These are phyloP conservation scores for Tapirus indicus DNA, from an alignment of 2,797 vertebrate genomes.

Conservation along the genomic window DNA sequence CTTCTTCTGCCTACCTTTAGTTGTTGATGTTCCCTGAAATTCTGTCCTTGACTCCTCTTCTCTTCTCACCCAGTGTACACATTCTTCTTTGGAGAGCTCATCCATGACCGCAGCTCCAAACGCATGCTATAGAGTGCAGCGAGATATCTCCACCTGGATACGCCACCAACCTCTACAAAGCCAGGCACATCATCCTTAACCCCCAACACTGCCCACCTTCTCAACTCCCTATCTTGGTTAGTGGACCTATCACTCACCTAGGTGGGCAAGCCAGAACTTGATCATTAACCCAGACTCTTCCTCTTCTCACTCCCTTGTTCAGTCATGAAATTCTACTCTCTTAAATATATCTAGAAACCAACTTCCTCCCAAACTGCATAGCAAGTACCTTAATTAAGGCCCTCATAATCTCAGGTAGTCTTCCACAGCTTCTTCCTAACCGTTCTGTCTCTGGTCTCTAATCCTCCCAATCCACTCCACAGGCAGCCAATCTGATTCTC, in stretches of 20 bases:
- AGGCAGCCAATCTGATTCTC: not conserved
- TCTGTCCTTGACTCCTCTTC: not conserved
- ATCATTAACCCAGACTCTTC: not conserved
- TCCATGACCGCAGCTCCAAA: not conserved
- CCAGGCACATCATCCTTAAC: not conserved
- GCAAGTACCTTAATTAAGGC: not conserved
- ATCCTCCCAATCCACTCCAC: not conserved
- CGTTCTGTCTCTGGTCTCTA: not conserved
- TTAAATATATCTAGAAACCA: not conserved
- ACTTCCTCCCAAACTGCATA: not conserved
- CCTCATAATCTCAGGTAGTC: not conserved
- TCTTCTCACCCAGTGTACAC: not conserved
- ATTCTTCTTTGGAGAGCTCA: not conserved
- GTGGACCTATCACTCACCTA: not conserved
- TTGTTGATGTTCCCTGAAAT: not conserved
- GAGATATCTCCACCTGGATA: too few species aligned
- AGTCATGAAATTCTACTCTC: not conserved
- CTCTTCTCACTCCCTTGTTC: not conserved
- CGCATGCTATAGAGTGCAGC: not conserved
- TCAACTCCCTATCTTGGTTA: not conserved
- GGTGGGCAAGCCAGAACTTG: not conserved
- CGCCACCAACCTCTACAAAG: not conserved
- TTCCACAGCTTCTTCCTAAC: not conserved
- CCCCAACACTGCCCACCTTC: not conserved
- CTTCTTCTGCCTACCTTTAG: not conserved